Evolutionary conservation across 1,140 invertebrate genomes (phyloP).

Genomic region (Caenorhabditis remanei): DNA sequence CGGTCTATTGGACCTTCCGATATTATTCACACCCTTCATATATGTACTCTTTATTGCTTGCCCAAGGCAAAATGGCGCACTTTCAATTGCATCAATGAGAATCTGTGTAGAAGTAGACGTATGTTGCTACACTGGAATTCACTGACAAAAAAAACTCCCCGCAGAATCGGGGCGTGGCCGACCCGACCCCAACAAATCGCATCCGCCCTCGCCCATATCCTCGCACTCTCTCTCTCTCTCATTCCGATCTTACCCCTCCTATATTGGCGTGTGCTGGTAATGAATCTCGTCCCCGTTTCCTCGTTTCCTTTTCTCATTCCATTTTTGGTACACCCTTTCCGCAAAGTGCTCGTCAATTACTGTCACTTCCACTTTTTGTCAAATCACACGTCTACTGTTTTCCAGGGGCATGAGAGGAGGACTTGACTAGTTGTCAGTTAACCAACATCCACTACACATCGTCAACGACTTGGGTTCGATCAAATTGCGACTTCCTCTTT

Average conservation of each 20-base stretch:
- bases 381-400: slow-evolving; percentile 41
- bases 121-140: not conserved
- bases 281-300: slow-evolving; percentile 51
- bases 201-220: not conserved
- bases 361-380: slow-evolving; percentile 54
- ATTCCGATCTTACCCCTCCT: slow-evolving; percentile 26
- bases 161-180: slow-evolving; percentile 13
- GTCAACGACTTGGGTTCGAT: not conserved
- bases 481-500: not conserved
- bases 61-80: slow-evolving; percentile 35
- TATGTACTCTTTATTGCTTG: slow-evolving; percentile 40
- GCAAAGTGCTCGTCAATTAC: slow-evolving; percentile 49
- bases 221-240: not conserved
- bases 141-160: not conserved
- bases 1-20: slow-evolving; percentile 28
- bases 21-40: slow-evolving; percentile 26
- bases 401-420: slow-evolving; percentile 53
- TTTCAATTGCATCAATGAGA: not conserved
- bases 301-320: slow-evolving; percentile 45
- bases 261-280: slow-evolving; percentile 40
- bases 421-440: slow-evolving; percentile 33
- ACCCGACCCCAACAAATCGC: slow-evolving; percentile 21
- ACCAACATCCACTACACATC: not conserved
- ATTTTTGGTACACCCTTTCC: slow-evolving; percentile 37
- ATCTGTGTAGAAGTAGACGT: not conserved